These are phyloP conservation scores for Bubo scandiacus DNA, from an alignment of 2,113 vertebrate genomes.

Conservation along the genomic window DNA sequence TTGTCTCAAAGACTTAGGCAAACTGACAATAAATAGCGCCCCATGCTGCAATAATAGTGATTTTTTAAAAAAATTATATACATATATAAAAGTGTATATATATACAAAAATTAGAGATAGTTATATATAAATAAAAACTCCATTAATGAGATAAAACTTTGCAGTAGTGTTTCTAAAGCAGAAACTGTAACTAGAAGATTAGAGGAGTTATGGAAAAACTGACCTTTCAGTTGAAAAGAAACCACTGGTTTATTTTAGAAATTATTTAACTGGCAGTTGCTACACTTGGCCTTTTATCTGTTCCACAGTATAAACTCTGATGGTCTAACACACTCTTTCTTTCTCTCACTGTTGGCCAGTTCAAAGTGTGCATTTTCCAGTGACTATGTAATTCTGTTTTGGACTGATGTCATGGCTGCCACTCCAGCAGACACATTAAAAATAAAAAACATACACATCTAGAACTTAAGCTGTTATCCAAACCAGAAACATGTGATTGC, in stretches of 20 bases:
- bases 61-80: not conserved
- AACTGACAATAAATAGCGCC: not conserved
- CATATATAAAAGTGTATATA: too few species aligned
- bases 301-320: conserved; percentile 19
- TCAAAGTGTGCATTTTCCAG: conserved; percentile 43
- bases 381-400: not conserved
- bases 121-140: not conserved
- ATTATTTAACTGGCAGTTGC: conserved; percentile 9
- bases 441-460: not conserved
- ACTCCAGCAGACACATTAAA: not conserved
- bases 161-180: conserved; percentile 7
- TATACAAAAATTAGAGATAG: not conserved
- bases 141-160: not conserved
- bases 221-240: not conserved
- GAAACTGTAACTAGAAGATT: not conserved
- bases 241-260: conserved; percentile 25
- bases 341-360: conserved; percentile 1
- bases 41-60: not conserved
- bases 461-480: not conserved
- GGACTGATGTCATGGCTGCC: conserved; percentile 38
- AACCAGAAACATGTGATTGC: not conserved
- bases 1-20: not conserved
- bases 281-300: conserved; percentile 42
- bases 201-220: conserved; percentile 1
- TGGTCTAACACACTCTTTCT: not conserved